These are phyloP conservation scores for Drosophila suzukii DNA, from an alignment of 1,140 invertebrate species.

Conservation along the genomic window DNA sequence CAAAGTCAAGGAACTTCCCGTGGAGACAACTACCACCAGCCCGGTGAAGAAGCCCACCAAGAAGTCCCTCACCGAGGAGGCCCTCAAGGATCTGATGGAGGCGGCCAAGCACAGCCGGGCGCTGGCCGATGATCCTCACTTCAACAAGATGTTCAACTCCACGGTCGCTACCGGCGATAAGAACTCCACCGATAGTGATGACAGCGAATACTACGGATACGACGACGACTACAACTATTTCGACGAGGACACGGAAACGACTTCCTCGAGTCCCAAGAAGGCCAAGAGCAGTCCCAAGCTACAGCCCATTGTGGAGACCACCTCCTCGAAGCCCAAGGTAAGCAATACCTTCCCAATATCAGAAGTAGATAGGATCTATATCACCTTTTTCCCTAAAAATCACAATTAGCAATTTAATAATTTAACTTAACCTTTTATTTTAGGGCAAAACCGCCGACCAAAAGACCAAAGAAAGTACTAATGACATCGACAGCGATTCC, in stretches of 20 bases:
- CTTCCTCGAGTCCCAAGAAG: conserved; percentile 52
- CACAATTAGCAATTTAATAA: no score
- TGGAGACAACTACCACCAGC: conserved; percentile 34
- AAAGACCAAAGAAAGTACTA: conserved; percentile 54
- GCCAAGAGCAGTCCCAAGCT: conserved; percentile 54
- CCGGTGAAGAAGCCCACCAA: conserved; percentile 38
- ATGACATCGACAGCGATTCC: conserved; percentile 67
- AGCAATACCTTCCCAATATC: no score
- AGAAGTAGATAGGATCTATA: no score
- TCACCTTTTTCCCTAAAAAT: no score
- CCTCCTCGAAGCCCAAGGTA: conserved; percentile 55
- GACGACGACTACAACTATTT: conserved; percentile 49
- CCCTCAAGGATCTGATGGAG: conserved; percentile 67
- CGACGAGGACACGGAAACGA: conserved; percentile 53
- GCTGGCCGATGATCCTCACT: conserved; percentile 76
- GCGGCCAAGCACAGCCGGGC: conserved; percentile 74
- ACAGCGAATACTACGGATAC: conserved; percentile 49
- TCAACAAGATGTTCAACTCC: conserved; percentile 74
- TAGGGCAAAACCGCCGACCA: conserved; percentile 49
- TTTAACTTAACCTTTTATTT: not conserved
- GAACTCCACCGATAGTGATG: conserved; percentile 56
- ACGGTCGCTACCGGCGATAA: conserved; percentile 27
- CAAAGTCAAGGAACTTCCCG: conserved; percentile 46
- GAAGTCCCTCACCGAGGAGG: conserved; percentile 63
- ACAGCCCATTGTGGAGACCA: conserved; percentile 61